phyloP scores from a whole-genome alignment of 2,888 invertebrate species.

The Temnothorax rugatulus region DNA sequence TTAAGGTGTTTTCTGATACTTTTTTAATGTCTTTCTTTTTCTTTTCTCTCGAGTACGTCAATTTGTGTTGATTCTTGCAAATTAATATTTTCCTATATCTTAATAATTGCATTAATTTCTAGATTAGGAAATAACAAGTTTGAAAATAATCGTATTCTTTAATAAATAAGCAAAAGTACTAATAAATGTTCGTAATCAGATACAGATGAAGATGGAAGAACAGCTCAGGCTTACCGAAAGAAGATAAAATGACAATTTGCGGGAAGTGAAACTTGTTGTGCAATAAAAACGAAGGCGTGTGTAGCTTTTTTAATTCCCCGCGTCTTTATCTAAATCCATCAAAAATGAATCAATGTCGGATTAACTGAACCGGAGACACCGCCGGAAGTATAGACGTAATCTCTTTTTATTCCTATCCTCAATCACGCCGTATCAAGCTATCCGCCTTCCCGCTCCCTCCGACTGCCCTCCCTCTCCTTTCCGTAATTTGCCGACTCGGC shows the following conservation, averaged over 20 bases:
- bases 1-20: neutral
- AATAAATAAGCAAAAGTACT: neutral
- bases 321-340: conserved; percentile 54
- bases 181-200: neutral
- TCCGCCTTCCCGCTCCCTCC: neutral
- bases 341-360: conserved; percentile 72
- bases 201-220: neutral
- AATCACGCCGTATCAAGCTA: conserved; percentile 50
- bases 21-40: neutral
- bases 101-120: neutral
- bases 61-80: neutral
- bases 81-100: neutral
- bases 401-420: conserved; percentile 55
- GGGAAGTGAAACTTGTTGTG: neutral
- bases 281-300: neutral
- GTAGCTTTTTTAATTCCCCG: neutral
- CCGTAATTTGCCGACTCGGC: conserved; percentile 61
- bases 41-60: neutral
- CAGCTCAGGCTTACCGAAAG: neutral
- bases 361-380: conserved; percentile 62
- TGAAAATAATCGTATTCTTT: neutral
- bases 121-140: neutral
- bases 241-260: neutral
- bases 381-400: conserved; percentile 57
- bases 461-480: neutral